These are phyloP conservation scores for Petroica traversi DNA, from an alignment of 2,113 vertebrate genomes.

Conservation along the genomic window DNA sequence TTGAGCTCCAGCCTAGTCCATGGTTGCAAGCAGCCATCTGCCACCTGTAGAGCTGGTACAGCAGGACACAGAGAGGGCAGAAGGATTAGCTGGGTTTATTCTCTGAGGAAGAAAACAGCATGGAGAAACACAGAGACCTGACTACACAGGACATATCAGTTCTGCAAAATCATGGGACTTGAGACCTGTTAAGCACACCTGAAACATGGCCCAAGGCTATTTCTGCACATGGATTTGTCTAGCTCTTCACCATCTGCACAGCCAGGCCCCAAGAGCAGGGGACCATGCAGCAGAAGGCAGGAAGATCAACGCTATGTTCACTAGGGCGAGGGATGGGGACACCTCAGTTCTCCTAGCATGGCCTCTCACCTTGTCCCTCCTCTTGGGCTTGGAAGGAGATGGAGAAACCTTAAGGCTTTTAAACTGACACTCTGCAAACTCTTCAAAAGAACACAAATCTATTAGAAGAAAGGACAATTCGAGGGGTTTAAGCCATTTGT, in stretches of 20 bases:
- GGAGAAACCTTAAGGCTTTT: background rate
- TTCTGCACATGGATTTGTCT: background rate
- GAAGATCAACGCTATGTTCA: fast-evolving
- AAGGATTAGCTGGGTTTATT: background rate
- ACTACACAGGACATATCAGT: background rate
- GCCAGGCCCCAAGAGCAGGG: background rate
- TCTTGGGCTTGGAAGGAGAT: background rate
- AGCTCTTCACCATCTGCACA: background rate
- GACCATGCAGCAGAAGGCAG: background rate
- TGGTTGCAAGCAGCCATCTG: background rate
- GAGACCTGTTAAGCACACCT: background rate
- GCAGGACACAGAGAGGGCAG: background rate
- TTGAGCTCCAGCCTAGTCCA: background rate
- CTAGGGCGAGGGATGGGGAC: background rate
- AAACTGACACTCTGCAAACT: background rate
- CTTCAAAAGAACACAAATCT: background rate
- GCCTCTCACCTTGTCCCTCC: background rate
- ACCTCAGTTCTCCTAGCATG: background rate
- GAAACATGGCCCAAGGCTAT: background rate
- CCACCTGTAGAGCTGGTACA: background rate
- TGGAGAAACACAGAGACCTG: background rate
- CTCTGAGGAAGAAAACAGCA: background rate
- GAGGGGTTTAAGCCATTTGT: background rate
- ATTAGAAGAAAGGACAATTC: background rate
- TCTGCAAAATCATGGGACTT: fast-evolving